A percentile compares a stretch with the other conserved stretches of the same genome.
phyloP scores from a whole-genome alignment of 2,888 invertebrate species.

The Leptinotarsa peninsularis region DNA sequence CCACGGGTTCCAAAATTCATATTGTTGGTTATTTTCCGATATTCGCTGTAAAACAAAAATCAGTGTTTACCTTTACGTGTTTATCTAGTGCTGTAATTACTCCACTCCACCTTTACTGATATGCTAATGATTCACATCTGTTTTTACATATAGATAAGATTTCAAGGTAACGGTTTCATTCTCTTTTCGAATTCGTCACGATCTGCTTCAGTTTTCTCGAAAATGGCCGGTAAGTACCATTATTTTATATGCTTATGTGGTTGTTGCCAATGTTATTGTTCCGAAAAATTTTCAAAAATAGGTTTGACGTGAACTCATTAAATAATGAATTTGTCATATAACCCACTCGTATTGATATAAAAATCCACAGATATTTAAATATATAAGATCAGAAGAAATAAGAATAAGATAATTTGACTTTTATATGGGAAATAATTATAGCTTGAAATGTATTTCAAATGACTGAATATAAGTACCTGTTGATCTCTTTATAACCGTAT shows the following conservation, averaged over 20 bases:
- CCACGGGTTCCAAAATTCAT: too few relatives aligned
- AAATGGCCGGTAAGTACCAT: slow-evolving; percentile 5
- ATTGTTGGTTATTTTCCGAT: background rate
- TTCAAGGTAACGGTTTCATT: background rate
- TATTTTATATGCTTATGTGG: slow-evolving; percentile 22
- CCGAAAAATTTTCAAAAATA: too few relatives aligned
- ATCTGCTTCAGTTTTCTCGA: background rate
- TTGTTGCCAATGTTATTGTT: background rate
- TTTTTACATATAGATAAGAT: slow-evolving; percentile 1
- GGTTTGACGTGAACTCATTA: too few relatives aligned
- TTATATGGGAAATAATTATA: too few relatives aligned
- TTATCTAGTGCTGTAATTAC: background rate
- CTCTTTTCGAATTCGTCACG: background rate
- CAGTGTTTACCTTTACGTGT: background rate
- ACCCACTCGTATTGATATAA: too few relatives aligned
- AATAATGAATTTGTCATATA: too few relatives aligned
- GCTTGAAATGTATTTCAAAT: too few relatives aligned
- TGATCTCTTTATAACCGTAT: too few relatives aligned
- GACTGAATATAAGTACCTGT: too few relatives aligned
- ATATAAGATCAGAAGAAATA: too few relatives aligned
- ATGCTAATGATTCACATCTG: background rate
- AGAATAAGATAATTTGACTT: too few relatives aligned
- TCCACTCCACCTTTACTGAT: slow-evolving; percentile 4
- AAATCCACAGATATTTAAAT: too few relatives aligned
- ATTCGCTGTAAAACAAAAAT: background rate